These are phyloP conservation scores for Oeneis ivallda DNA, from an alignment of 2,888 invertebrate species.

Conservation along the genomic window DNA sequence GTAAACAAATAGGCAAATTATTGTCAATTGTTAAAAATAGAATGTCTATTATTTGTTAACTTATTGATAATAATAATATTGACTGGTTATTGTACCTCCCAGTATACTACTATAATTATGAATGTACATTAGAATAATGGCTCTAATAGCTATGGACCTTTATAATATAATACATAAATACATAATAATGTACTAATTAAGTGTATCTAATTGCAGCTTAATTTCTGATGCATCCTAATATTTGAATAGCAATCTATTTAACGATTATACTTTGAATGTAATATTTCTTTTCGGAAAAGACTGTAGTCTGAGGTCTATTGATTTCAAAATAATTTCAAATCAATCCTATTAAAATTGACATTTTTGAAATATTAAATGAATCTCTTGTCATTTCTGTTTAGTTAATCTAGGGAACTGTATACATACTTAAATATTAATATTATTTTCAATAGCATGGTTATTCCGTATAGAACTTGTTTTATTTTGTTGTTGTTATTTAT, in stretches of 20 bases:
- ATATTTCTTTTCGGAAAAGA: conserved; percentile 17
- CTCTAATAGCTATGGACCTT: conserved; percentile 24
- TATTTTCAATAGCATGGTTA: conserved; percentile 21
- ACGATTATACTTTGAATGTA: conserved; percentile 13
- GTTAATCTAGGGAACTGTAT: conserved; percentile 24
- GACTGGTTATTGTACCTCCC: conserved; percentile 43
- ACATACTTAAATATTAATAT: neutral
- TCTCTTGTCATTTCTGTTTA: conserved; percentile 31
- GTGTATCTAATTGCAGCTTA: conserved; percentile 27
- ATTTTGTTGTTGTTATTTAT: conserved; percentile 67
- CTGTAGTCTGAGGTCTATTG: neutral
- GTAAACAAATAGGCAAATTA: conserved; percentile 51
- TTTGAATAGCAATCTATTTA: conserved; percentile 21
- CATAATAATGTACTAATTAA: conserved; percentile 8
- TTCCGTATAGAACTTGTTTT: conserved; percentile 48
- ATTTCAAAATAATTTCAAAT: neutral
- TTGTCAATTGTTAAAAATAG: conserved; percentile 68
- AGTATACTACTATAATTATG: conserved; percentile 33
- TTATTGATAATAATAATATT: conserved; percentile 42
- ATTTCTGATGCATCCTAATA: conserved; percentile 29
- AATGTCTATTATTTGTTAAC: conserved; percentile 52
- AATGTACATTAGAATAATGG: conserved; percentile 7
- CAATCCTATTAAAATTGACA: conserved; percentile 24
- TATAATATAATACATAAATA: conserved; percentile 20
- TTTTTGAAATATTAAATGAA: conserved; percentile 28